phyloP scores from a whole-genome alignment of 2,113 vertebrate species.

The Gadus macrocephalus region DNA sequence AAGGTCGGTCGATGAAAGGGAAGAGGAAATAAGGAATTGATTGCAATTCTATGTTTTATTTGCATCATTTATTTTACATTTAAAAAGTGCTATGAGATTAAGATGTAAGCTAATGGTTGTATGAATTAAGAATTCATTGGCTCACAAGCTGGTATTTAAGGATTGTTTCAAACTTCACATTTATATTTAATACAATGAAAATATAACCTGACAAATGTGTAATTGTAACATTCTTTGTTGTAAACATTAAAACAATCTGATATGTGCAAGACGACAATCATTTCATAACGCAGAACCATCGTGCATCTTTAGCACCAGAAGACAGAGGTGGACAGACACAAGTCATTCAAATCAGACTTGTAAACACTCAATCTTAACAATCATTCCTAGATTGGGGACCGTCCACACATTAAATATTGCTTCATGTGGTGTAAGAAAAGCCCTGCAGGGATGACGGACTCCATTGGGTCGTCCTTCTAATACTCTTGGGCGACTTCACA shows the following conservation, averaged over 20 bases:
- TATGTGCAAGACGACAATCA: neutral
- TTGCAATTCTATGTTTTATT: neutral
- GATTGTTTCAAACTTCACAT: neutral
- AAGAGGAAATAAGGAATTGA: neutral
- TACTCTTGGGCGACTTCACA: too few relatives aligned
- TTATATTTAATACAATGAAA: neutral
- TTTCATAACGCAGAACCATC: neutral
- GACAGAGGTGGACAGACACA: neutral
- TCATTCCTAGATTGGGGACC: neutral
- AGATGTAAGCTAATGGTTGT: slow-evolving; percentile 15
- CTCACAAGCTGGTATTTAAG: neutral
- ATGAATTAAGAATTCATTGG: neutral
- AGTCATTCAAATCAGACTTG: neutral
- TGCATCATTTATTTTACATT: neutral
- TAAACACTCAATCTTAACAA: slow-evolving; percentile 8
- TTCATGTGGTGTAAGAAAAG: too few relatives aligned
- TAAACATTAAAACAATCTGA: slow-evolving; percentile 1
- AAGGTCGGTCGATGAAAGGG: neutral
- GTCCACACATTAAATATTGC: neutral
- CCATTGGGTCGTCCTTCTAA: too few relatives aligned
- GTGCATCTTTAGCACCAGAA: slow-evolving; percentile 3
- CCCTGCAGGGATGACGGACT: too few relatives aligned
- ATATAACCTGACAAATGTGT: neutral
- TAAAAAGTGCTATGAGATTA: neutral
- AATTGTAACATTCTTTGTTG: slow-evolving; percentile 21